Percentiles rank a stretch among this genome's conserved stretches.
These are phyloP conservation scores for Suncus etruscus DNA, from an alignment of 2,113 vertebrate genomes.

Conservation along the genomic window DNA sequence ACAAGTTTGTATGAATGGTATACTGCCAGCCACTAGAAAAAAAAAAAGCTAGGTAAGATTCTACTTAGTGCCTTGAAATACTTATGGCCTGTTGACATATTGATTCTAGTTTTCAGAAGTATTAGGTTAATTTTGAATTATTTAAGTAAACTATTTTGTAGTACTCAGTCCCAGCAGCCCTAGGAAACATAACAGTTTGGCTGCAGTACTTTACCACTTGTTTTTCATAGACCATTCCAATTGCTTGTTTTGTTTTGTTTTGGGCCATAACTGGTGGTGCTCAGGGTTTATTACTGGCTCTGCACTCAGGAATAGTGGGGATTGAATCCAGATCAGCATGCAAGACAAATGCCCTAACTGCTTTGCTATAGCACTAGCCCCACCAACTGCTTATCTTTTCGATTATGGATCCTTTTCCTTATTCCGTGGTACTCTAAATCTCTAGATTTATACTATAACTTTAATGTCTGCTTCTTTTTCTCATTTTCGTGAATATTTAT, in stretches of 20 bases:
- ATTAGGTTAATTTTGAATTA: not conserved
- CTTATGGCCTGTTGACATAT: too few species aligned
- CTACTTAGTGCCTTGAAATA: not conserved
- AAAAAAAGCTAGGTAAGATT: not conserved
- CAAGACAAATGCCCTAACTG: too few species aligned
- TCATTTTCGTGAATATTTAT: constrained; percentile 4
- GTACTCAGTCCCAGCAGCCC: not conserved
- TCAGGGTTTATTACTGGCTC: too few species aligned
- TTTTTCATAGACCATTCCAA: not conserved
- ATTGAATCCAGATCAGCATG: too few species aligned
- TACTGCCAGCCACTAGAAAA: not conserved
- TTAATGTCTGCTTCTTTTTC: constrained; percentile 35
- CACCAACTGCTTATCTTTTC: not conserved
- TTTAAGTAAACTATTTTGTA: not conserved
- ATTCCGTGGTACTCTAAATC: not conserved
- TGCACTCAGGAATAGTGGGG: too few species aligned
- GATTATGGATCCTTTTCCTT: not conserved
- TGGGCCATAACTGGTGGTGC: too few species aligned
- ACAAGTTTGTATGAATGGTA: not conserved
- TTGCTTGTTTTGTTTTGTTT: not conserved
- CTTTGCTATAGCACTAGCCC: too few species aligned
- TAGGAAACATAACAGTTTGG: not conserved
- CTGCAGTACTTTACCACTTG: not conserved
- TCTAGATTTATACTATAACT: constrained; percentile 1
- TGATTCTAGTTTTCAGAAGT: not conserved